phyloP scores from a whole-genome alignment of 2,797 vertebrate species.

The Sebastes steindachneri region DNA sequence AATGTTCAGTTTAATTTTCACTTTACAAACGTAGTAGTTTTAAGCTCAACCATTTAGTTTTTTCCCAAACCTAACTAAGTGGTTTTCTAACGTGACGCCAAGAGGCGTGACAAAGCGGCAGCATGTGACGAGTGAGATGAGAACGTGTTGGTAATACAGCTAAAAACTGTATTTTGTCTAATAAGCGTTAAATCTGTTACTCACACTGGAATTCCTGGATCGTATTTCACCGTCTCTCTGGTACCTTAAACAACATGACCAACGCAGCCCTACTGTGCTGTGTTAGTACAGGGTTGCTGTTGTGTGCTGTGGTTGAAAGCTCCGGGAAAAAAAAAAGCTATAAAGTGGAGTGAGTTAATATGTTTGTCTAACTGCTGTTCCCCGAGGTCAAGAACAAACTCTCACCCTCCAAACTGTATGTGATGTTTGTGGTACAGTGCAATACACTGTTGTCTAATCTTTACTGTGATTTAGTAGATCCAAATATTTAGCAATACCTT shows the following conservation, averaged over 20 bases:
- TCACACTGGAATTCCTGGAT: background rate
- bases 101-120: too few relatives aligned
- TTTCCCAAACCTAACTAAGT: too few relatives aligned
- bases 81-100: too few relatives aligned
- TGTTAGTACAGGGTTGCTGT: background rate
- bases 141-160: too few relatives aligned
- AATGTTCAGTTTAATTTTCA: fast-evolving
- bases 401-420: background rate
- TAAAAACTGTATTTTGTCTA: background rate
- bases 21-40: too few relatives aligned
- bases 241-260: background rate
- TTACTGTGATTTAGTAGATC: conserved; percentile 37
- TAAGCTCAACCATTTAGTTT: too few relatives aligned
- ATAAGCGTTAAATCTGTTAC: background rate
- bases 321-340: background rate
- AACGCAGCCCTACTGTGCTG: background rate
- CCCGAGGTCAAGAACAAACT: background rate
- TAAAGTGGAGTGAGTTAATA: background rate
- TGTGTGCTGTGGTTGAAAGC: background rate
- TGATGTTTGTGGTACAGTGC: conserved; percentile 47
- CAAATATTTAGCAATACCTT: conserved; percentile 6
- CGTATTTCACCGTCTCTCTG: background rate
- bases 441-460: conserved; percentile 46
- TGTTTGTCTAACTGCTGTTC: conserved; percentile 1
- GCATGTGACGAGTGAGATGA: too few relatives aligned